Percentiles rank a stretch among this genome's conserved stretches.
Evolutionary conservation across 2,113 vertebrate species (phyloP).

Genomic region (Grammomys dolichurus): DNA sequence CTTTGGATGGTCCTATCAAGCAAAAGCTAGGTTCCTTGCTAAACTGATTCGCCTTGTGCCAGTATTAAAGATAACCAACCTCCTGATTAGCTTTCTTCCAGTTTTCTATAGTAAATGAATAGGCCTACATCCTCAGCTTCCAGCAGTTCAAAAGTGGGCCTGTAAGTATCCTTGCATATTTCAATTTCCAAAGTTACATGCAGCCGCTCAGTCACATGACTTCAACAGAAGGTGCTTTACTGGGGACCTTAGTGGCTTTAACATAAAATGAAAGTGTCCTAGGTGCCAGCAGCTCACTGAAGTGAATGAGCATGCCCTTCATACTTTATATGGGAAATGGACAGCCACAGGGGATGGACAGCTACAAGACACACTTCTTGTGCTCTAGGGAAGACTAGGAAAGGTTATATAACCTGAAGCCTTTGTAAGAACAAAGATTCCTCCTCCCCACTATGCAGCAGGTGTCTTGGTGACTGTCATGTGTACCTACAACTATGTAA

Average conservation of each 20-base stretch:
- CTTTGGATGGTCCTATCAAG: not conserved
- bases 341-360: conserved; percentile 87
- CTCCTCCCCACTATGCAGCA: not conserved
- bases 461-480: not conserved
- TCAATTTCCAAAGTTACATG: not conserved
- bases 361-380: conserved; percentile 90
- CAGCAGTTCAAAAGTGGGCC: conserved; percentile 17
- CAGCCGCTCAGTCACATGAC: not conserved
- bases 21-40: not conserved
- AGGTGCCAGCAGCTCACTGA: conserved; percentile 94
- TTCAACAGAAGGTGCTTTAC: not conserved
- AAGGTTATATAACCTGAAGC: not conserved
- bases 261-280: not conserved
- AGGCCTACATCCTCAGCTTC: conserved; percentile 11
- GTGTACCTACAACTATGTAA: not conserved
- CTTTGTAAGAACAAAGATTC: not conserved
- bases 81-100: not conserved
- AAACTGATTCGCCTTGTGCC: not conserved
- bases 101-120: not conserved
- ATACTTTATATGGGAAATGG: conserved; percentile 95
- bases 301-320: conserved; percentile 94
- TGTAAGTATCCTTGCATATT: not conserved
- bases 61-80: not conserved
- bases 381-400: conserved; percentile 66
- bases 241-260: not conserved